Evolutionary conservation across 2,113 vertebrate species (phyloP).

Genomic region (Eidolon helvum): DNA sequence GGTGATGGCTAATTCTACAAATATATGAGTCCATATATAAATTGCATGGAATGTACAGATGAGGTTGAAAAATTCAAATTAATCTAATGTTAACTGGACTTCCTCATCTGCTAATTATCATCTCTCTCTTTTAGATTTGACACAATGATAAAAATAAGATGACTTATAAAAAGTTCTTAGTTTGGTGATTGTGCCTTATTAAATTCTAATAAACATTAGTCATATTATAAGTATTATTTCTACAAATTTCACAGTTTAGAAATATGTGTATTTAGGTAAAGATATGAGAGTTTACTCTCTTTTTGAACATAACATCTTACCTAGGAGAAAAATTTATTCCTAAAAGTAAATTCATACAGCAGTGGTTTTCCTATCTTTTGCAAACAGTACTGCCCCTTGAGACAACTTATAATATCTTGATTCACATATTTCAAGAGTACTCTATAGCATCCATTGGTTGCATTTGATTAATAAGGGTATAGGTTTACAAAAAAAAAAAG

Average conservation of each 20-base stretch:
- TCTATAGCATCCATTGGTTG: not conserved
- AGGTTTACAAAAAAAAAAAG: constrained; percentile 12
- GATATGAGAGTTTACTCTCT: not conserved
- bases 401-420: not conserved
- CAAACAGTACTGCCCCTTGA: not conserved
- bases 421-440: not conserved
- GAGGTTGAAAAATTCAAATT: not conserved
- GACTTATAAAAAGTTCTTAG: not conserved
- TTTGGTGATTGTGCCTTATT: not conserved
- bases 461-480: not conserved
- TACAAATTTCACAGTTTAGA: not conserved
- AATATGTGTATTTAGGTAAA: not conserved
- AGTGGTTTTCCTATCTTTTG: not conserved
- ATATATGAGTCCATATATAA: not conserved
- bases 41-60: not conserved
- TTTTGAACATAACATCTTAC: not conserved
- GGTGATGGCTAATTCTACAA: not conserved
- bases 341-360: not conserved
- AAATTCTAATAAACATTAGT: not conserved
- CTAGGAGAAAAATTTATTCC: not conserved
- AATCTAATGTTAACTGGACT: not conserved
- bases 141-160: not conserved
- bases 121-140: not conserved
- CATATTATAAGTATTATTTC: not conserved
- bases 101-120: not conserved